Base-by-base conservation (phyloP, 2,797 vertebrate species). In the Melanogrammus aeglefinus region DNA sequence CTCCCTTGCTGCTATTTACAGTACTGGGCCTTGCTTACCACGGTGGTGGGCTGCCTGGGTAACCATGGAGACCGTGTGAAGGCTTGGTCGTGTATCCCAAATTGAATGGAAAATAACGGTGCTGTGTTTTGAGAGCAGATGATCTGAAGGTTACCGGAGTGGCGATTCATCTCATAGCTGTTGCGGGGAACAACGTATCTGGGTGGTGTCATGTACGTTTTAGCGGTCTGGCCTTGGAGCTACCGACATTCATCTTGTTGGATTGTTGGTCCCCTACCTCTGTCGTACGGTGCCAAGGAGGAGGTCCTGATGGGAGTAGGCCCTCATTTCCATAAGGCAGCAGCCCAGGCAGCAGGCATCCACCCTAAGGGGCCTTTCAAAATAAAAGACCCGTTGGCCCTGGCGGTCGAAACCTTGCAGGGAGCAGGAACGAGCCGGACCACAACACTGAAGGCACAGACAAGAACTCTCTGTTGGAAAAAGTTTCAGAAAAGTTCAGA, bases 301-400 rank as follows among this genome's bases (percentile, higher is more conserved):
- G 75, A 88, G 81, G 75, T 73, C 90, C 33, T 86, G 72, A 16
- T 89, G 82, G 33, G 90, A 90, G 86, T 93, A 94, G 69, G 85
- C 94, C 47, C 80, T 93, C 63, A 93, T 94, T 87, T 96, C 94
- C 93, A 95, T 95, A 80, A 93, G 90, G 84, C 93, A 96, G 91
- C 94, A 95, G 73, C 93, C 91, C 0, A 95, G 77, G 57, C 94
- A 96, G 90, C 94, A 77, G 0, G 91, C 87, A 0, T 95, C 95
- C 31, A 89, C 81, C 72, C 91, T 82, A 27, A 91, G 85, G 33
- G 92, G 93, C 80, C 93, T 94, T 84, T 93, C 89, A 85, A 96
- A 94, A 74, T 91, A 84, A 79, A 94, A 94, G 47, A 93, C 0
- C 0, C 91, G 90, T 16, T 39, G 85, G 14, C 89, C 91, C n/a